phyloP scores from a whole-genome alignment of 2,797 vertebrate genomes.

The Rhinogobio ventralis region DNA sequence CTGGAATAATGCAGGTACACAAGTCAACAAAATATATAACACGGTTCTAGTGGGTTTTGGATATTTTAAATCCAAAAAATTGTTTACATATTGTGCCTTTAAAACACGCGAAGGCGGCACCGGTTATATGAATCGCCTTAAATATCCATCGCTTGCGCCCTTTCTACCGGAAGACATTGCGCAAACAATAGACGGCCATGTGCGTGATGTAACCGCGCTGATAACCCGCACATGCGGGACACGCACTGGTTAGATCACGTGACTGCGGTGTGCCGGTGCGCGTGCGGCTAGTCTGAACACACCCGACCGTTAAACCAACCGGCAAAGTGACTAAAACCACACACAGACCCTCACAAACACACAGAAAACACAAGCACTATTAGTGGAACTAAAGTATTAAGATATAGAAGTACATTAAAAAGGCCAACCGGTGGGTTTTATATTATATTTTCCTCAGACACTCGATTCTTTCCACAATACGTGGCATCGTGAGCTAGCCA shows the following conservation, averaged over 20 bases:
- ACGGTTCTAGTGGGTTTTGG: no score
- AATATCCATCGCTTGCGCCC: no score
- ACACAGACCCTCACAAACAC: fast-evolving
- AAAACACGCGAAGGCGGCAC: no score
- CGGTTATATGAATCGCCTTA: fast-evolving
- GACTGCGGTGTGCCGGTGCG: background rate
- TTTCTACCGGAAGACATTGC: background rate
- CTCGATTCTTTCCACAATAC: background rate
- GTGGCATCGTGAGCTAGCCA: conserved; percentile 19
- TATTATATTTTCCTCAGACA: background rate
- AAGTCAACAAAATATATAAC: no score
- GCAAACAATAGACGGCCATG: conserved; percentile 13
- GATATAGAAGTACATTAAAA: fast-evolving
- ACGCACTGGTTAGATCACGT: background rate
- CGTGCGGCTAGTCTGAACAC: background rate
- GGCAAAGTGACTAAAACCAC: background rate
- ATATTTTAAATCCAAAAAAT: no score
- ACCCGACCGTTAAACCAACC: background rate
- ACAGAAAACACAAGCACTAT: fast-evolving
- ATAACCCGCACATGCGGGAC: background rate
- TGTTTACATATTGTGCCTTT: no score
- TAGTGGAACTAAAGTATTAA: fast-evolving
- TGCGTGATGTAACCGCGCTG: background rate
- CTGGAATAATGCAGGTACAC: no score
- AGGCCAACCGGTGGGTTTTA: fast-evolving